Evolutionary conservation across 1,140 invertebrate genomes (phyloP).

Genomic region (Lanistes nyassanus): DNA sequence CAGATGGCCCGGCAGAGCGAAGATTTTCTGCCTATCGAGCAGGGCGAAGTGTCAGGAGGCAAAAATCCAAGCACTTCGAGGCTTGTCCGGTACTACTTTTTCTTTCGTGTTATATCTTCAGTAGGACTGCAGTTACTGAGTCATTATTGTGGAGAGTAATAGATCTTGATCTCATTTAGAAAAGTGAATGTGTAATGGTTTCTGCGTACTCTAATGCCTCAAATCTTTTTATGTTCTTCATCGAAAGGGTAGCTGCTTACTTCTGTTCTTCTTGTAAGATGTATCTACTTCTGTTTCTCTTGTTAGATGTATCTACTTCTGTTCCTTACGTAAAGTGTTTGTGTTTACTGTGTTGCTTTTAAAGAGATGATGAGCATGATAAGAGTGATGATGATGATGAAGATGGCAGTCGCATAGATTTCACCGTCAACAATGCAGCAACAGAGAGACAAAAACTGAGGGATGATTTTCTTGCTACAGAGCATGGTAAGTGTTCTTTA

Average conservation of each 20-base stretch:
- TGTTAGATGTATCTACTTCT: background rate
- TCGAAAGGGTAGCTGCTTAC: background rate
- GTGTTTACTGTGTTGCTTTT: conserved; percentile 10
- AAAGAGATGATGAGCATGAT: conserved; percentile 88
- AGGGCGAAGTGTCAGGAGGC: conserved; percentile 64
- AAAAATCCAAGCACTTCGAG: conserved; percentile 57
- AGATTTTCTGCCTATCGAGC: conserved; percentile 82
- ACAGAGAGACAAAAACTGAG: conserved; percentile 80
- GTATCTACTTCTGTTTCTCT: background rate
- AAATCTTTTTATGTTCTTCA: conserved; percentile 2
- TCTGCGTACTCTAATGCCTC: too few relatives aligned
- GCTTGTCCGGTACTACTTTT: conserved; percentile 60
- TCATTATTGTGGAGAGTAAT: too few relatives aligned
- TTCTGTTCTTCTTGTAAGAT: background rate
- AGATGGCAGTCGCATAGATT: conserved; percentile 80
- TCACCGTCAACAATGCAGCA: conserved; percentile 79
- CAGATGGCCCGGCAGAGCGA: conserved; percentile 85
- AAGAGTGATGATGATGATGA: conserved; percentile 84
- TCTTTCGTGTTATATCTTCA: too few relatives aligned
- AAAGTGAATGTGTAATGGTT: too few relatives aligned
- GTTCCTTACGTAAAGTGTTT: background rate
- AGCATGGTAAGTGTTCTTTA: conserved; percentile 73
- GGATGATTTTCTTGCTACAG: conserved; percentile 84
- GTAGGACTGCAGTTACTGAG: too few relatives aligned
- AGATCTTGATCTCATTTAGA: too few relatives aligned